phyloP scores from a whole-genome alignment of 2,888 invertebrate species.

The Coremacera marginata region DNA sequence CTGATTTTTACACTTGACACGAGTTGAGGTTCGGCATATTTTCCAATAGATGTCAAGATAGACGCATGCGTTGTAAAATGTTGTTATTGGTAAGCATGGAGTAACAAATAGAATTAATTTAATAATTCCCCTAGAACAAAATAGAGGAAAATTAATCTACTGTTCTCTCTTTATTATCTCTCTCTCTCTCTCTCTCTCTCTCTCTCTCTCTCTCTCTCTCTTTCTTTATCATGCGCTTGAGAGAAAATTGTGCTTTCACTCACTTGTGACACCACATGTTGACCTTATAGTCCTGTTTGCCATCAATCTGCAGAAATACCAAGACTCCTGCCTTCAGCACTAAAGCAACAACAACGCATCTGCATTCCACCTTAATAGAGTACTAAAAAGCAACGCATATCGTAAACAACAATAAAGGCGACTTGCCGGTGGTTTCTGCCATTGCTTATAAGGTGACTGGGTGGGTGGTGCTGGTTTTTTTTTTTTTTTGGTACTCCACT shows the following conservation, averaged over 20 bases:
- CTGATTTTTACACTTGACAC: slow-evolving; percentile 41
- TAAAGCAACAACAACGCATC: neutral
- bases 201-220: neutral
- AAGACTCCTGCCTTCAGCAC: neutral
- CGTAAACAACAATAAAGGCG: slow-evolving; percentile 22
- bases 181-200: neutral
- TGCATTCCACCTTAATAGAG: neutral
- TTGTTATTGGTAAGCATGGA: no score
- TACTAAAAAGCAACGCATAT: neutral
- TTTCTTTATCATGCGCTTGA: neutral
- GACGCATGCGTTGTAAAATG: slow-evolving; percentile 25
- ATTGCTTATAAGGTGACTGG: neutral
- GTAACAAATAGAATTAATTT: neutral
- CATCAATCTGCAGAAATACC: neutral
- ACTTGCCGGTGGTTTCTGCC: neutral
- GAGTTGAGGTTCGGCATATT: slow-evolving; percentile 16
- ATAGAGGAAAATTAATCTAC: neutral
- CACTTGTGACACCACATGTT: neutral
- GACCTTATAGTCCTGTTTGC: neutral
- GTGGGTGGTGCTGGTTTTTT: neutral
- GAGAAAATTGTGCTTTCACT: neutral
- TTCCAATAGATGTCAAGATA: slow-evolving; percentile 2
- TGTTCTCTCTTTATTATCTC: no score
- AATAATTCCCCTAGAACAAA: neutral
- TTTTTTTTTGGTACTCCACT: neutral